Conservation (phyloP, 37 sponge, comb jelly and placozoan species). For the Agelas oroides region DNA sequence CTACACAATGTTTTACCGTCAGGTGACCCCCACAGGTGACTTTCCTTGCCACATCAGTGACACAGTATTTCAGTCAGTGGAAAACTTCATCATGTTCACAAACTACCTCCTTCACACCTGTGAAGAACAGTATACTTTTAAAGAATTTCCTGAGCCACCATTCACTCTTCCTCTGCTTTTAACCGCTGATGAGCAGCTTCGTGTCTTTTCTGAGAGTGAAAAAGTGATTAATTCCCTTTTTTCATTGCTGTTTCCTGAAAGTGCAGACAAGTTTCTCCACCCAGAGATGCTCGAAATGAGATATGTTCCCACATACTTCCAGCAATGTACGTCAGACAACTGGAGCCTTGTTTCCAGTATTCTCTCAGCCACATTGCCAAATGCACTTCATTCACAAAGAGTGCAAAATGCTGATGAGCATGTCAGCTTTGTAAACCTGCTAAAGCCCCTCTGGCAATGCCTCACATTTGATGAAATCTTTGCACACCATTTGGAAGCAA, state of each 20-base stretch:
- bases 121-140: neutral
- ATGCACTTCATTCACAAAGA: neutral
- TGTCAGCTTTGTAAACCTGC: neutral
- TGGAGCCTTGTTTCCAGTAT: neutral
- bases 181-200: slow-evolving; percentile 15
- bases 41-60: slow-evolving; percentile 16
- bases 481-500: neutral
- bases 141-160: slow-evolving; percentile 15
- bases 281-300: neutral
- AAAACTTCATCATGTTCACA: slow-evolving; percentile 20
- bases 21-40: neutral
- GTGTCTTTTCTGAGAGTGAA: neutral
- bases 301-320: neutral
- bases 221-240: neutral
- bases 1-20: neutral
- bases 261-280: slow-evolving; percentile 7
- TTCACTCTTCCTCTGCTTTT: slow-evolving; percentile 10
- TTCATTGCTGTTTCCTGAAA: neutral
- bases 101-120: neutral
- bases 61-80: slow-evolving; percentile 14
- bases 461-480: neutral
- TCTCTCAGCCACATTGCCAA: neutral
- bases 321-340: neutral
- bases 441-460: slow-evolving; percentile 2
- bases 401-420: neutral